Percentiles rank a stretch among this genome's conserved stretches.
These are phyloP conservation scores for Acrobasis suavella DNA, from an alignment of 2,888 invertebrate genomes.

Conservation along the genomic window DNA sequence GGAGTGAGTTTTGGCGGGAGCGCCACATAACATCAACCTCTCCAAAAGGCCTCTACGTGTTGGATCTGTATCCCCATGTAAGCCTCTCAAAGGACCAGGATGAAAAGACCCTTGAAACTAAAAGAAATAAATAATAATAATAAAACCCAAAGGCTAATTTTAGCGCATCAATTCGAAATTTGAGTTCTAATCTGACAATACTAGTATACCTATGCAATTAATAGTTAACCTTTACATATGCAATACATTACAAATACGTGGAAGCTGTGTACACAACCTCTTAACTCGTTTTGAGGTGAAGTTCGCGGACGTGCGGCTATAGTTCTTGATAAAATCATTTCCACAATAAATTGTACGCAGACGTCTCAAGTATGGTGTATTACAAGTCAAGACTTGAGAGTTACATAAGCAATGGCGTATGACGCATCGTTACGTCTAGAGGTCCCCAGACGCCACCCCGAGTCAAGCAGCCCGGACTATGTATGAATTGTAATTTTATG, in stretches of 20 bases:
- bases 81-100: too few species aligned
- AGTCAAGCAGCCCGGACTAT: slow-evolving; percentile 18
- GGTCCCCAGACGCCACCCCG: slow-evolving; percentile 3
- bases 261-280: slow-evolving; percentile 1
- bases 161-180: too few species aligned
- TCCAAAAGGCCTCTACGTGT: too few species aligned
- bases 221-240: slow-evolving; percentile 13
- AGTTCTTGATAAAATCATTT: slow-evolving; percentile 40
- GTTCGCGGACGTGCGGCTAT: slow-evolving; percentile 36
- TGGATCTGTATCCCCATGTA: too few species aligned
- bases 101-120: too few species aligned
- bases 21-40: too few species aligned
- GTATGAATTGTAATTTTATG: slow-evolving; percentile 21
- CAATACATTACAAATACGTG: slow-evolving; percentile 5
- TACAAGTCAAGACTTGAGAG: slow-evolving; percentile 13
- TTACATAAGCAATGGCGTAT: slow-evolving; percentile 28
- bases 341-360: slow-evolving; percentile 35
- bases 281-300: slow-evolving; percentile 38
- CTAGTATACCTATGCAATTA: neutral
- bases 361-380: slow-evolving; percentile 26
- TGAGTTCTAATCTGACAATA: neutral
- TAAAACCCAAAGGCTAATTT: too few species aligned
- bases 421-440: slow-evolving; percentile 27
- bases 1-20: too few species aligned
- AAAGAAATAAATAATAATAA: too few species aligned